Conservation (phyloP, 2,797 vertebrate genomes). For the Darevskia nairensis region DNA sequence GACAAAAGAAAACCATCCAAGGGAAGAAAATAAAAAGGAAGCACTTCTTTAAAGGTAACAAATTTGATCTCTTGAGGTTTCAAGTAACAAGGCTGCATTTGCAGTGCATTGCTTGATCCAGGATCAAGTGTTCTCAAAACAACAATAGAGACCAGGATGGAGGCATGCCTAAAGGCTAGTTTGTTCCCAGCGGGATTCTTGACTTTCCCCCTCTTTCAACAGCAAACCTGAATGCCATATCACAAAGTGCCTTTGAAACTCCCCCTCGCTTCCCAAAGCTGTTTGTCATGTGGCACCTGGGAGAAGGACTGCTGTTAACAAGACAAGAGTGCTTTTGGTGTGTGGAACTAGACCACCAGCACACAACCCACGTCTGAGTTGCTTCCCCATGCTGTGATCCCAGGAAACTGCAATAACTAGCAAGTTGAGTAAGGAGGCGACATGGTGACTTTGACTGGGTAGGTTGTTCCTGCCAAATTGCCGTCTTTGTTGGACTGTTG, state of each 20-base stretch:
- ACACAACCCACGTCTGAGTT: not conserved
- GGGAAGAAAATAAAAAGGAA: conserved; percentile 27
- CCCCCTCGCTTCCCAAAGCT: not conserved
- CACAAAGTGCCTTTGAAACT: conserved; percentile 11
- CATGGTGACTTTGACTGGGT: not conserved
- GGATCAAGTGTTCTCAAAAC: conserved; percentile 6
- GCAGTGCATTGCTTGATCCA: conserved; percentile 24
- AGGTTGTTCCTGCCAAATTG: not conserved
- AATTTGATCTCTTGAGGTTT: conserved; percentile 39
- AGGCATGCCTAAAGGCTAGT: not conserved
- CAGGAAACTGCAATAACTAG: not conserved
- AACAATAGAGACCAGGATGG: not conserved
- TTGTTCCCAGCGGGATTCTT: not conserved
- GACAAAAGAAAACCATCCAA: conserved; percentile 48
- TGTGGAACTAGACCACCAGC: not conserved
- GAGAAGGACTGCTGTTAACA: too few relatives aligned
- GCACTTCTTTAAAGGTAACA: conserved; percentile 35
- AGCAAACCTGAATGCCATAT: not conserved
- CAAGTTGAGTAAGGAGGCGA: not conserved
- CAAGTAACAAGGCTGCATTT: not conserved
- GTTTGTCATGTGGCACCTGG: not conserved
- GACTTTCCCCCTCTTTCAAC: not conserved
- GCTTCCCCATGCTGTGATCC: not conserved
- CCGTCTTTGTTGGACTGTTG: not conserved
- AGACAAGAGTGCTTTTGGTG: not conserved